Conservation (phyloP, 1,140 invertebrate genomes). For the Plectrocnemia conspersa region DNA sequence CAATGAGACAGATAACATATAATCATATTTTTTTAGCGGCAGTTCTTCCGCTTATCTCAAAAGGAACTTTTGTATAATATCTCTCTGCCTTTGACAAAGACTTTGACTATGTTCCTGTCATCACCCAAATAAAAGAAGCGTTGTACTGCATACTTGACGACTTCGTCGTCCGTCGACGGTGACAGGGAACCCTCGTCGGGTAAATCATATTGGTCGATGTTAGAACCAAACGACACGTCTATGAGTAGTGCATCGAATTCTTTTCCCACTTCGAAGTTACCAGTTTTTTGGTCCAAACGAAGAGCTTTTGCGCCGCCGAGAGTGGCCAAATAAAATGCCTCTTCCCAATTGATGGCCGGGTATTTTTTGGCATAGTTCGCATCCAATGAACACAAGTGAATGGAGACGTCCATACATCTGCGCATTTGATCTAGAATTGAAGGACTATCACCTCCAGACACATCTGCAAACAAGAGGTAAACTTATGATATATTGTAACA, state of each 20-base stretch:
- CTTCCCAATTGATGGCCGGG: conserved; percentile 62
- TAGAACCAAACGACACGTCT: conserved; percentile 55
- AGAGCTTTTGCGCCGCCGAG: conserved; percentile 79
- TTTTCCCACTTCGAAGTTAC: conserved; percentile 76
- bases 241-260: conserved; percentile 80
- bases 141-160: conserved; percentile 61
- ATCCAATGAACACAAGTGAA: conserved; percentile 51
- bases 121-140: conserved; percentile 80
- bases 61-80: conserved; percentile 43
- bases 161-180: conserved; percentile 29
- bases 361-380: conserved; percentile 33
- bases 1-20: no score
- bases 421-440: conserved; percentile 75
- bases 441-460: conserved; percentile 72
- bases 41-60: no score
- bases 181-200: conserved; percentile 25
- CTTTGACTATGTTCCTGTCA: conserved; percentile 74
- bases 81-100: conserved; percentile 68
- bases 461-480: conserved; percentile 55
- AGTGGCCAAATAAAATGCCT: conserved; percentile 80
- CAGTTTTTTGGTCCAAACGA: conserved; percentile 64
- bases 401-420: conserved; percentile 67
- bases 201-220: conserved; percentile 50
- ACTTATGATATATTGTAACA: not conserved
- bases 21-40: no score